Evolutionary conservation across 2,113 vertebrate species (phyloP).

Genomic region (Melanostigma gelatinosum): DNA sequence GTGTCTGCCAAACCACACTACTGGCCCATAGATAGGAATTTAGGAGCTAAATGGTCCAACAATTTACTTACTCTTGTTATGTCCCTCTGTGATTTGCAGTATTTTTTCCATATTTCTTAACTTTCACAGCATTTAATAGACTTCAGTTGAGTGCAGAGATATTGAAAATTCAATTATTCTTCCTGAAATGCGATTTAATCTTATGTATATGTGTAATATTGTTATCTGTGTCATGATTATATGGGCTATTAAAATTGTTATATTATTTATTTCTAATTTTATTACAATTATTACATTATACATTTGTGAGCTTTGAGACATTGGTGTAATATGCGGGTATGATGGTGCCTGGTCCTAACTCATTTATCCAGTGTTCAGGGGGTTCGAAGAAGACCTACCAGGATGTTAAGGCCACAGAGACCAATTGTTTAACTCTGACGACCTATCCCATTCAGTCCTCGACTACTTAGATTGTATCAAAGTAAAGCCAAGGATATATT

Average conservation of each 20-base stretch:
- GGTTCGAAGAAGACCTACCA: constrained; percentile 47
- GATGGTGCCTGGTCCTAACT: constrained; percentile 1
- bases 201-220: neutral
- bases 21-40: constrained; percentile 74
- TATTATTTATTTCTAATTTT: neutral
- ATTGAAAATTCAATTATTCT: constrained; percentile 10
- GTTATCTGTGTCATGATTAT: neutral
- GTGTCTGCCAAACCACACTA: constrained; percentile 70
- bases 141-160: constrained; percentile 18
- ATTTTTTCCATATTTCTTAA: constrained; percentile 56
- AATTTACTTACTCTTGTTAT: constrained; percentile 66
- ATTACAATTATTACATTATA: neutral
- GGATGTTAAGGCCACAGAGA: constrained; percentile 30
- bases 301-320: neutral
- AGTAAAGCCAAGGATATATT: constrained; percentile 25
- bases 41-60: constrained; percentile 63
- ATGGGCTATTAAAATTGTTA: neutral
- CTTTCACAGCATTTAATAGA: constrained; percentile 39
- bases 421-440: constrained; percentile 32
- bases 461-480: constrained; percentile 22
- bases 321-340: neutral
- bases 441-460: constrained; percentile 21
- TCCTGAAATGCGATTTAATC: neutral
- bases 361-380: constrained; percentile 29
- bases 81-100: constrained; percentile 54